Conservation (phyloP, 1,140 invertebrate species). For the Listronotus oregonensis region DNA sequence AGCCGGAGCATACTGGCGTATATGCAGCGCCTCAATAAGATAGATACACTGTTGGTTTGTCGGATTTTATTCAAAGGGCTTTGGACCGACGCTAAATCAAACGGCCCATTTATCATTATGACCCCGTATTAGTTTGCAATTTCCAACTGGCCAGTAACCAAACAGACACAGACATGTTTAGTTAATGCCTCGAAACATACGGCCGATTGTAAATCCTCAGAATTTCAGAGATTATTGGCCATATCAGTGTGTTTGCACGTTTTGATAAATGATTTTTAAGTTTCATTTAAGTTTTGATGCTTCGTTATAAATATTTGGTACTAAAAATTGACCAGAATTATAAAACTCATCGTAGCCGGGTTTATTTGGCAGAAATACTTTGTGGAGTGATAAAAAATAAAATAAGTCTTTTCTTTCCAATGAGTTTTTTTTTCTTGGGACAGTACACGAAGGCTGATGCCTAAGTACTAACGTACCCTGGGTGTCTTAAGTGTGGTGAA, state of each 20-base stretch:
- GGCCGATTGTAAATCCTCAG: slow-evolving; percentile 12
- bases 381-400: no score
- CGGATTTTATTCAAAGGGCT: slow-evolving; percentile 25
- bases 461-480: no score
- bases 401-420: no score
- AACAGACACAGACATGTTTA: slow-evolving; percentile 24
- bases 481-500: no score
- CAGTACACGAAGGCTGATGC: no score
- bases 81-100: slow-evolving; percentile 22
- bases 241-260: slow-evolving; percentile 1
- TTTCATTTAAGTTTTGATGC: not conserved
- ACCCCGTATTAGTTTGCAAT: slow-evolving; percentile 24
- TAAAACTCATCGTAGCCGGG: no score
- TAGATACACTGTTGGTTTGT: slow-evolving; percentile 22
- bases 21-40: slow-evolving; percentile 22
- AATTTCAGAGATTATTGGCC: slow-evolving; percentile 14
- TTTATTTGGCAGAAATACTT: no score
- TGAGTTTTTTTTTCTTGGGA: no score
- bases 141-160: slow-evolving; percentile 16
- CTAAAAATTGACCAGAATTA: no score
- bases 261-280: slow-evolving; percentile 1
- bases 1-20: not conserved
- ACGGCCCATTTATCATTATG: slow-evolving; percentile 22
- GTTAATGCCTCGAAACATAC: slow-evolving; percentile 21
- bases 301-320: no score